Evolutionary conservation across 2,888 invertebrate species (phyloP), one percentile per base, ranked within the genome.

Genomic region (Protonemura montana): DNA sequence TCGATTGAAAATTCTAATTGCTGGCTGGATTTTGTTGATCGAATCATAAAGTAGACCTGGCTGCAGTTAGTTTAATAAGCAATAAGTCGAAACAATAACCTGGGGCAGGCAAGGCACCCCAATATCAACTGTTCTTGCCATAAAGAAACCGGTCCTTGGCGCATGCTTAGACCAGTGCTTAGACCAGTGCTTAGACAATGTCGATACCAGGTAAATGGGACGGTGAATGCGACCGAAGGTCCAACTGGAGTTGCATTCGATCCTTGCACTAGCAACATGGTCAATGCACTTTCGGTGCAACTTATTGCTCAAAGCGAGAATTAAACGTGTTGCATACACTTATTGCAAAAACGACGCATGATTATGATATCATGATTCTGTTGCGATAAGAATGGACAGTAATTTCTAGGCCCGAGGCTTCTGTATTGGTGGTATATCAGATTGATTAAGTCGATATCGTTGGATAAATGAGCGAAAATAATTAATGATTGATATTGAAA

Each of bases 251-350:
- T n/a, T 16, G 78, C 78, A 78, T 78, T 78, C 78, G 78, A 78
- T 26, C 28, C 78, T 10, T 35, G 35, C 78, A 78, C 3, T 78
- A 26, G 78, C 78, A 78, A 78, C 78, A 78, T 78, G 78, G 78
- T 78, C 78, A 78, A 27, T 78, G 78, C 78, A 78, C 78, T 78
- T 78, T 78, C 21, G 78, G 78, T 78, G 78, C 78, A 78, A 78
- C 78, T 78, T 26, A 59, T 59, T 21, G 59, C 21, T 59, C 21
- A 21, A 16, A 59, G 59, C 59, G 21, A 59, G 21, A 10, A 59
- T 59, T 59, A 59, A 59, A 59, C 13, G 21, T 21, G 59, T 59
- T 59, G 59, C 59, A 59, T 13, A 21, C 59, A 59, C 13, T 59
- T 59, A 59, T 59, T 59, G 59, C 59, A 59, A 59, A 59, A 59